These are phyloP conservation scores for Yponomeuta plumbellus DNA, from an alignment of 2,888 invertebrate species.

Conservation along the genomic window DNA sequence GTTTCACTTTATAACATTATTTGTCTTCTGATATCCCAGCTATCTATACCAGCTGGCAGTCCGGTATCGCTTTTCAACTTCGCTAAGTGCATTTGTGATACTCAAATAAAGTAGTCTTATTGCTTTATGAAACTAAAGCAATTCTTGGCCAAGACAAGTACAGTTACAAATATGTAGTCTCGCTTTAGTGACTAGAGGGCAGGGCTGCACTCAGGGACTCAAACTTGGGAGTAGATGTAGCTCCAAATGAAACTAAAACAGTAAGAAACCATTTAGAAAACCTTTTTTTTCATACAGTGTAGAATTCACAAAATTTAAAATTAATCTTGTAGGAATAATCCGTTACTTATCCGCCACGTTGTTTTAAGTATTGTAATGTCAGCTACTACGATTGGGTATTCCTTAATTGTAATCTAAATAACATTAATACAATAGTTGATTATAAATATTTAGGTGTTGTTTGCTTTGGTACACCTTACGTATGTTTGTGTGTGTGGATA, in stretches of 20 bases:
- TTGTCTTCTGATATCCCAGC: not conserved
- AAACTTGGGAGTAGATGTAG: not conserved
- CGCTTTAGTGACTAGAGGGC: constrained; percentile 44
- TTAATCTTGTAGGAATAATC: too few species aligned
- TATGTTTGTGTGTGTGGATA: too few species aligned
- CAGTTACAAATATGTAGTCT: constrained; percentile 40
- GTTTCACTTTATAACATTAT: not conserved
- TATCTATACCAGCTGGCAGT: not conserved
- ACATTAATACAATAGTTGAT: too few species aligned
- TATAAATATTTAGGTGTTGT: too few species aligned
- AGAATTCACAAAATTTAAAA: too few species aligned
- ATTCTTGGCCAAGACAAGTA: constrained; percentile 36
- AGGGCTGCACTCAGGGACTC: constrained; percentile 14
- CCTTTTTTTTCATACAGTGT: too few species aligned
- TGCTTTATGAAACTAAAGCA: constrained; percentile 57
- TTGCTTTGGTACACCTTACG: too few species aligned
- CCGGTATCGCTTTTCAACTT: not conserved
- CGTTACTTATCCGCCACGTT: too few species aligned
- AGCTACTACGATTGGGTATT: too few species aligned
- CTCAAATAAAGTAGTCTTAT: constrained; percentile 38
- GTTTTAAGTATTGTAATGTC: too few species aligned
- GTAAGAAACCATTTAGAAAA: not conserved
- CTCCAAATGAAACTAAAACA: not conserved
- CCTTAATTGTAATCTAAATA: too few species aligned
- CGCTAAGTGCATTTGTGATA: constrained; percentile 28